Conservation (phyloP, 2,888 invertebrate species). For the Ophion slaviceki region DNA sequence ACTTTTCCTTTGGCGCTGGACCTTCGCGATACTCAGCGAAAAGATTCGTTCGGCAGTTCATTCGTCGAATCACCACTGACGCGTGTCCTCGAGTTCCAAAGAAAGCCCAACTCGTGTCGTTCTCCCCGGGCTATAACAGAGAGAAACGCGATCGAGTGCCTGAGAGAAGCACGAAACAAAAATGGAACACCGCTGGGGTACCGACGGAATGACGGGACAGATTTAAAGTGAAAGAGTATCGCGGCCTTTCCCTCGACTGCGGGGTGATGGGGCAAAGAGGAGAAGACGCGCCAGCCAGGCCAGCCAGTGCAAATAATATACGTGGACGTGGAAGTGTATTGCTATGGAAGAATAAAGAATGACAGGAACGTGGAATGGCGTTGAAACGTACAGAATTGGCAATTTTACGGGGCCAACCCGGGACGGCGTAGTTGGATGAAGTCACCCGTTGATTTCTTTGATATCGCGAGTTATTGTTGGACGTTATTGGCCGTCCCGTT, state of each 20-base stretch:
- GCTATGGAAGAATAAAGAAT: conserved; percentile 51
- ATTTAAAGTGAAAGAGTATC: conserved; percentile 54
- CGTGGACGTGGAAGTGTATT: conserved; percentile 26
- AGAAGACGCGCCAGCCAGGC: background rate
- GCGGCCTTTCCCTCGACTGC: conserved; percentile 8
- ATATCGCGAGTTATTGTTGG: conserved; percentile 73
- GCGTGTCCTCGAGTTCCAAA: background rate
- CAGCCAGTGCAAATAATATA: background rate
- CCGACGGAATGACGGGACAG: conserved; percentile 60
- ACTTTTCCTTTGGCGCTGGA: background rate
- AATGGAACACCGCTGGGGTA: conserved; percentile 48
- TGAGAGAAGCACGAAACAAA: conserved; percentile 52
- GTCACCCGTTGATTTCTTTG: conserved; percentile 71
- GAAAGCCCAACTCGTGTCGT: background rate
- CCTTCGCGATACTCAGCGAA: background rate
- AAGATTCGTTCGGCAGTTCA: background rate
- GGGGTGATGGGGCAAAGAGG: background rate
- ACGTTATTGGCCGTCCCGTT: conserved; percentile 63
- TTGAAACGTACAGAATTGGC: conserved; percentile 75
- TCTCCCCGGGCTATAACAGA: background rate
- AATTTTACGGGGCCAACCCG: conserved; percentile 67
- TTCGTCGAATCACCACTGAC: background rate
- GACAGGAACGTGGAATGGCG: conserved; percentile 65
- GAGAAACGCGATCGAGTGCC: conserved; percentile 5
- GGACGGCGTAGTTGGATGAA: conserved; percentile 48